phyloP scores from a whole-genome alignment of 2,888 invertebrate species.

The Drepanosiphum platanoidis region DNA sequence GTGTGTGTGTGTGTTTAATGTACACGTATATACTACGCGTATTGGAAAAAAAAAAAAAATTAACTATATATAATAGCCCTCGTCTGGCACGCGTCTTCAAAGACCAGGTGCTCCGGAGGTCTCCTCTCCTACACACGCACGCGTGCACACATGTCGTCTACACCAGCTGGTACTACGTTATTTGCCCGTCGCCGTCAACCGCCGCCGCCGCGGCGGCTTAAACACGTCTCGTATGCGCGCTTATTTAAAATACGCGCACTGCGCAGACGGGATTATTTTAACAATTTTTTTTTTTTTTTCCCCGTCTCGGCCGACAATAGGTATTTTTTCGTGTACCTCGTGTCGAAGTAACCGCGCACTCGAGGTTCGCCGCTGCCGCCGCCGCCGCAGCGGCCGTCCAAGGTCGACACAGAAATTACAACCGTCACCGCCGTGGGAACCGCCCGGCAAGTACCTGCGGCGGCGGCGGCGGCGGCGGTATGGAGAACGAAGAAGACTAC shows the following conservation, averaged over 20 bases:
- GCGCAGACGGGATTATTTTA: neutral
- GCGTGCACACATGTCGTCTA: constrained; percentile 42
- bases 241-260: neutral
- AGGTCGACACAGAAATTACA: constrained; percentile 26
- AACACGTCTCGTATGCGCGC: neutral
- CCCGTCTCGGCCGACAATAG: neutral
- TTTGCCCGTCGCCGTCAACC: neutral
- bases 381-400: neutral
- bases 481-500: too few species aligned
- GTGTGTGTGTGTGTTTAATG: neutral
- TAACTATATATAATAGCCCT: constrained; percentile 27
- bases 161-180: constrained; percentile 50
- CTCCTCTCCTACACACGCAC: neutral
- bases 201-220: too few species aligned
- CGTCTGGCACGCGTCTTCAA: constrained; percentile 60
- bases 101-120: constrained; percentile 53
- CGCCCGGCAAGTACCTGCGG: too few species aligned
- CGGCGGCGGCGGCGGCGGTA: too few species aligned
- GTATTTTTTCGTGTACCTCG: too few species aligned
- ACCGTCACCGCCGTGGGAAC: constrained; percentile 39
- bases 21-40: neutral
- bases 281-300: constrained; percentile 12
- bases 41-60: neutral
- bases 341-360: neutral
- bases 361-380: neutral